These are phyloP conservation scores for Buceros bicornis DNA, from an alignment of 2,797 vertebrate species.

Conservation along the genomic window DNA sequence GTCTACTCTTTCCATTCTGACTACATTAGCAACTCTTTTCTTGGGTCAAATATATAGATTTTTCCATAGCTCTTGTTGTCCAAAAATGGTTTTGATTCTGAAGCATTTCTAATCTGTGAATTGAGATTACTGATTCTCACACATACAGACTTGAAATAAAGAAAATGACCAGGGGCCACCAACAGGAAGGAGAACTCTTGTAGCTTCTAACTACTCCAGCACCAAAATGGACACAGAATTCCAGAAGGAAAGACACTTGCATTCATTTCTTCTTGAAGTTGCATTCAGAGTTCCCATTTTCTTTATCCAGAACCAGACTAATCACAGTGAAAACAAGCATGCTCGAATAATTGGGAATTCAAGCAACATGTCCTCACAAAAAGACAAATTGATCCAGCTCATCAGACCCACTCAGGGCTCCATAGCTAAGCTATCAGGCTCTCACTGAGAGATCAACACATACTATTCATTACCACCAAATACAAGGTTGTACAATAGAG, in stretches of 20 bases:
- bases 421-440: not conserved
- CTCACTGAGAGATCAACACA: not conserved
- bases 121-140: not conserved
- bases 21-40: not conserved
- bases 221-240: not conserved
- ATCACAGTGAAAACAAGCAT: not conserved
- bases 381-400: conserved; percentile 6
- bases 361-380: not conserved
- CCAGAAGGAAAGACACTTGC: not conserved
- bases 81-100: not conserved
- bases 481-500: not conserved
- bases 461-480: not conserved
- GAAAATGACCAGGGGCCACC: not conserved
- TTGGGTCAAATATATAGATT: not conserved
- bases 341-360: not conserved
- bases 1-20: not conserved
- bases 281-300: not conserved
- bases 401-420: not conserved
- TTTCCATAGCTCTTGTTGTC: not conserved
- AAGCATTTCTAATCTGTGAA: not conserved
- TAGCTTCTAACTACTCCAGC: not conserved
- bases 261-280: not conserved
- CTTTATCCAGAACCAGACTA: not conserved
- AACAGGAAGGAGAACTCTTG: not conserved
- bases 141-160: not conserved